Evolutionary conservation across 2,888 invertebrate genomes (phyloP).

Genomic region (Ophioninae sp.): DNA sequence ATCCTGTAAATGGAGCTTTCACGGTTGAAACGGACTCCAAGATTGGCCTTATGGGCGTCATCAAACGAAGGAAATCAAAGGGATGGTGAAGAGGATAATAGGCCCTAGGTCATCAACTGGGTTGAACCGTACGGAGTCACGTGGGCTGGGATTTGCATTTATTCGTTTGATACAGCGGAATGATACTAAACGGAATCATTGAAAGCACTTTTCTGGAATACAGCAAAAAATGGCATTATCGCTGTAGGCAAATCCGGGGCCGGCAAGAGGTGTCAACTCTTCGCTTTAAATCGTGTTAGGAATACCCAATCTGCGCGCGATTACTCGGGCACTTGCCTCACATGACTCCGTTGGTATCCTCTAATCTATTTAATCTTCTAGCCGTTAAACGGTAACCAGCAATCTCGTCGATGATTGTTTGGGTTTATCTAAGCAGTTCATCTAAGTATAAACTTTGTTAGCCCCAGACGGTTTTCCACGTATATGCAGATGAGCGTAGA

Average conservation of each 20-base stretch:
- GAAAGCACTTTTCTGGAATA: too few relatives aligned
- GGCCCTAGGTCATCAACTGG: not conserved
- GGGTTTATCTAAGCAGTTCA: not conserved
- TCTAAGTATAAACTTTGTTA: not conserved
- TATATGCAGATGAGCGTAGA: slow-evolving; percentile 11
- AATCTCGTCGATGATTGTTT: not conserved
- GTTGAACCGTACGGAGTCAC: not conserved
- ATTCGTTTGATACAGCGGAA: too few relatives aligned
- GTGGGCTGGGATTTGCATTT: too few relatives aligned
- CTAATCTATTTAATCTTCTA: not conserved
- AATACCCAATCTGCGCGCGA: too few relatives aligned
- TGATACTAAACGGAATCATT: too few relatives aligned
- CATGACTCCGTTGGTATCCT: too few relatives aligned
- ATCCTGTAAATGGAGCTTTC: not conserved
- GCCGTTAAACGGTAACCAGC: not conserved
- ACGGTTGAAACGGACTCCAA: not conserved
- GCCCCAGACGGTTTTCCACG: slow-evolving; percentile 7
- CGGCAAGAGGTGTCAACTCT: too few relatives aligned
- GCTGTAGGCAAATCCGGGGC: too few relatives aligned
- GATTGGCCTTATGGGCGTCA: not conserved
- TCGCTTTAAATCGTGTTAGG: too few relatives aligned
- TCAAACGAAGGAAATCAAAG: not conserved
- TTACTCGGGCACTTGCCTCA: too few relatives aligned
- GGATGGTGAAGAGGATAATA: not conserved
- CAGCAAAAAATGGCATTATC: too few relatives aligned